Evolutionary conservation across 2,888 invertebrate species (phyloP), one percentile per base, ranked within the genome.

Genomic region (Tipula lateralis): DNA sequence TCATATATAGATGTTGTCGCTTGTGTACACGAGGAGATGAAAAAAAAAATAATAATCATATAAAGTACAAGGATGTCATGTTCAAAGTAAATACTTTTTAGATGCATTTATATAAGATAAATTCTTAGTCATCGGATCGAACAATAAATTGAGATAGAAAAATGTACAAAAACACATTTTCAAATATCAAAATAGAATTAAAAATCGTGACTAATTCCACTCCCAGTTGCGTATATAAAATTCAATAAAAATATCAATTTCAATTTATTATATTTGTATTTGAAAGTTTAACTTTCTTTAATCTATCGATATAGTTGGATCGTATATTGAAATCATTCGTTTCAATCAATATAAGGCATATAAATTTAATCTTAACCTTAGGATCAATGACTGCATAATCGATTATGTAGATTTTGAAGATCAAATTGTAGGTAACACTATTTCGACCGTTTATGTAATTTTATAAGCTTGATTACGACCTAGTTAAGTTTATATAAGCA

Each of bases 201-300:
- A 66, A 24, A 24, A 9, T 66, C 66, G 66, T 66, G 66, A 66
- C 66, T 66, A 66, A 66, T 66, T 66, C 66, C 66, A 66, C 66
- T 66, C 66, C 66, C 66, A 66, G 24, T 66, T 66, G 66, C 66
- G 66, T 66, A 66, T 44, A 44, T 24, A 7, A 50, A 66, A 24
- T 24, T 24, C 66, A 66, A 66, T 66, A 66, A 66, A n/a, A 66
- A 66, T 24, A 66, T 66, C 66, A 66, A 66, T 66, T 66, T 66
- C 66, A 66, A 66, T 66, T 66, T 66, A 66, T 66, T 66, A 66
- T n/a, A n/a, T 66, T 66, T 66, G 0, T 66, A 24, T 66, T 66
- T 66, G 66, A 66, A 66, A 66, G 66, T 66, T 66, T 66, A 66
- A 66, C 66, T 66, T 66, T 66, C 66, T 66, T 66, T 66, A 66